A percentile compares a stretch with the other conserved stretches of the same genome.
phyloP scores from a whole-genome alignment of 2,113 vertebrate species.

The Tyrannus savana region DNA sequence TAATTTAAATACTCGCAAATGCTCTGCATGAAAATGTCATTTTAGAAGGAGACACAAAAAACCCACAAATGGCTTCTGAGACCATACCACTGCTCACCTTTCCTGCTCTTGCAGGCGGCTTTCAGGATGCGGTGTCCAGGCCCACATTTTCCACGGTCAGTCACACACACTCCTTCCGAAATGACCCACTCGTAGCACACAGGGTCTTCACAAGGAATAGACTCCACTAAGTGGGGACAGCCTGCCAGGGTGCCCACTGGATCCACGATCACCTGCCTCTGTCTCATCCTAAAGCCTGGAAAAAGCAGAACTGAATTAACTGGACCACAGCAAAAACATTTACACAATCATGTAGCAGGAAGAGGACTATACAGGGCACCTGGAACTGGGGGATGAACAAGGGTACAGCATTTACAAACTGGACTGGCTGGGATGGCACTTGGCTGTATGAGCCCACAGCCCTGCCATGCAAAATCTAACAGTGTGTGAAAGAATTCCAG shows the following conservation, averaged over 20 bases:
- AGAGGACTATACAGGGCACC: background rate
- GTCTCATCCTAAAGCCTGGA: conserved; percentile 87
- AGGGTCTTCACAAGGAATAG: conserved; percentile 88
- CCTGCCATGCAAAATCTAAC: background rate
- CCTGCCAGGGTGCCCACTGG: conserved; percentile 50
- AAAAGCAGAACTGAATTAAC: background rate
- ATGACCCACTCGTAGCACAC: conserved; percentile 83
- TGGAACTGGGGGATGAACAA: background rate
- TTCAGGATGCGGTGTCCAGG: conserved; percentile 78
- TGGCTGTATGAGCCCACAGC: background rate
- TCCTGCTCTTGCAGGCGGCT: conserved; percentile 76
- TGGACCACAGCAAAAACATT: background rate
- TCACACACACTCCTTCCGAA: conserved; percentile 76
- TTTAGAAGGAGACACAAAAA: background rate
- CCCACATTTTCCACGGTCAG: conserved; percentile 82
- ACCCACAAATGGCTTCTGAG: background rate
- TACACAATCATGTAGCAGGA: background rate
- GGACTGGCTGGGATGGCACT: background rate
- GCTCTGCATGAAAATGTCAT: background rate
- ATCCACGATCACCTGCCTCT: conserved; percentile 80
- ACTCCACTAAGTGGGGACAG: conserved; percentile 88
- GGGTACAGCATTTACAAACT: background rate
- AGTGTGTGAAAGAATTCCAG: background rate
- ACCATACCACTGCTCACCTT: conserved; percentile 73
- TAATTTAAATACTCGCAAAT: background rate